A percentile compares a stretch with the other conserved stretches of the same genome.
These are phyloP conservation scores for Conus betulinus DNA, from an alignment of 1,140 invertebrate genomes.

Conservation along the genomic window DNA sequence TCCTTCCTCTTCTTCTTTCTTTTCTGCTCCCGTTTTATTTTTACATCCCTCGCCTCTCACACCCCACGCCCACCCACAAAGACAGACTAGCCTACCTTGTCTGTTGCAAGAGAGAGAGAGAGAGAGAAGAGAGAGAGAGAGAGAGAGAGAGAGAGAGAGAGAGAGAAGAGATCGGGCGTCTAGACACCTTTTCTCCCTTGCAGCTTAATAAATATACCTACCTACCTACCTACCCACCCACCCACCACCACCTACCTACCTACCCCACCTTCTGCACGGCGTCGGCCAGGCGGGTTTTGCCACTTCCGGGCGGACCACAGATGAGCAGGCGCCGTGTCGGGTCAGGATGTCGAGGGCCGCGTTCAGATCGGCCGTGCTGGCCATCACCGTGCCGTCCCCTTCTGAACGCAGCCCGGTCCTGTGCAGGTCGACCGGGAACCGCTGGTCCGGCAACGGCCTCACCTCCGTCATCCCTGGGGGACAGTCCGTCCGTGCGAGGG, in stretches of 20 bases:
- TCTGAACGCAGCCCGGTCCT: background rate
- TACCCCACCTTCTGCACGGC: background rate
- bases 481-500: background rate
- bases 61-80: too few species aligned
- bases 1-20: too few species aligned
- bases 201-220: too few species aligned
- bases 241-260: background rate
- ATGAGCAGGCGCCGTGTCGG: background rate
- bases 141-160: too few species aligned
- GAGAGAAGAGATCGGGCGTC: too few species aligned
- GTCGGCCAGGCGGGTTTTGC: background rate
- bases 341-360: background rate
- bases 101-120: too few species aligned
- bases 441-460: background rate
- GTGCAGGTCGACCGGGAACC: background rate
- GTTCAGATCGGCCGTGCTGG: background rate
- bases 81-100: too few species aligned
- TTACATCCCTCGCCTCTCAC: too few species aligned
- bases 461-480: background rate
- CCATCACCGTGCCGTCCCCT: background rate
- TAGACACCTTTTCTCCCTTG: too few species aligned
- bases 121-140: too few species aligned
- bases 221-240: too few species aligned
- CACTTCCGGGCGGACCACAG: background rate
- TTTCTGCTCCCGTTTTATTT: too few species aligned